phyloP scores from a whole-genome alignment of 2,797 vertebrate species.

The Aldrovandia affinis region DNA sequence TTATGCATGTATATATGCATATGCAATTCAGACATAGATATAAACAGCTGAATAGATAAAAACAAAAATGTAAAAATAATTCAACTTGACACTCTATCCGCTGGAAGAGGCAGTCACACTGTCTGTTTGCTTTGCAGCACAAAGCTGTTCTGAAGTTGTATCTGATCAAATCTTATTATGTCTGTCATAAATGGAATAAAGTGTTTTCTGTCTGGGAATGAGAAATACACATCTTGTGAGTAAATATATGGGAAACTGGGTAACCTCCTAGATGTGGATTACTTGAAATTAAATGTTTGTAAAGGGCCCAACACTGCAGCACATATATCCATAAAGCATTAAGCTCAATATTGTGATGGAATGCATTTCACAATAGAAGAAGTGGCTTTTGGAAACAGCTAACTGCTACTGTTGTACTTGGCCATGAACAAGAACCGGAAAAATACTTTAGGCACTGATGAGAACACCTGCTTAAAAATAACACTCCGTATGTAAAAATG shows the following conservation, averaged over 20 bases:
- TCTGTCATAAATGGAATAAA: slow-evolving; percentile 36
- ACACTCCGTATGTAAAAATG: not conserved
- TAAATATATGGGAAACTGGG: slow-evolving; percentile 24
- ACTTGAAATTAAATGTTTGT: slow-evolving; percentile 35
- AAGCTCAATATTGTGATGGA: not conserved
- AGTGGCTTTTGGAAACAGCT: not conserved
- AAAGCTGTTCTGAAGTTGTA: slow-evolving; percentile 34
- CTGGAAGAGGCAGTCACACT: slow-evolving; percentile 44
- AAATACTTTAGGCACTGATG: not conserved
- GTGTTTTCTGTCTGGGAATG: slow-evolving; percentile 35
- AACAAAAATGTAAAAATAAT: slow-evolving; percentile 70
- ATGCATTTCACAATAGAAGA: not conserved
- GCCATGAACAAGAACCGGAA: not conserved
- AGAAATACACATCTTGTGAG: slow-evolving; percentile 34
- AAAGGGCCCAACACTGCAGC: slow-evolving; percentile 1
- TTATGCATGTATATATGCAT: slow-evolving; percentile 21
- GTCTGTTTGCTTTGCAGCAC: slow-evolving; percentile 49
- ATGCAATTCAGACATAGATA: slow-evolving; percentile 60
- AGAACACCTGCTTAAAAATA: not conserved
- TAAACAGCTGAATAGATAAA: slow-evolving; percentile 65
- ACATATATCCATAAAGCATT: not conserved
- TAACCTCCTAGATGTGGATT: slow-evolving; percentile 27
- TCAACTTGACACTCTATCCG: slow-evolving; percentile 60
- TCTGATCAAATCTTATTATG: slow-evolving; percentile 57
- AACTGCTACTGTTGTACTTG: not conserved